Percentiles rank a stretch among this genome's conserved stretches.
Evolutionary conservation across 2,113 vertebrate species (phyloP).

Genomic region (Chaenocephalus aceratus): DNA sequence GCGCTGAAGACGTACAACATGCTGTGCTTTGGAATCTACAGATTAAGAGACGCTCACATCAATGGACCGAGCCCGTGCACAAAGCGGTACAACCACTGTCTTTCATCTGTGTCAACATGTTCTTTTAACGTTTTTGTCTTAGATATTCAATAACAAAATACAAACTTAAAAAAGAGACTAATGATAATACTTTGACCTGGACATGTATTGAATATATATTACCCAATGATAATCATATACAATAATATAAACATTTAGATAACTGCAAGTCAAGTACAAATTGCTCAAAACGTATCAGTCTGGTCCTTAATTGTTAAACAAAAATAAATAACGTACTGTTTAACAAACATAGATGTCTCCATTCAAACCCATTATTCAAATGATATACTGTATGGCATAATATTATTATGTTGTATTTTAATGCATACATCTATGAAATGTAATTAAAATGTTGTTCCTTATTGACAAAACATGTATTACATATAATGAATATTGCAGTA

Average conservation of each 20-base stretch:
- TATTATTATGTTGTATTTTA: not conserved
- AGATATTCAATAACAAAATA: not conserved
- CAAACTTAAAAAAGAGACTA: not conserved
- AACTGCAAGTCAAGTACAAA: not conserved
- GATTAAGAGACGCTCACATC: constrained; percentile 96
- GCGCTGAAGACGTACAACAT: constrained; percentile 99
- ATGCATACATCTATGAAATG: not conserved
- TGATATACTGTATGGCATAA: not conserved
- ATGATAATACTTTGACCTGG: not conserved
- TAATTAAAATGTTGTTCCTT: not conserved
- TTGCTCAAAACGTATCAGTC: not conserved
- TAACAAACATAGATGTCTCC: not conserved
- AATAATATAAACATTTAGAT: not conserved
- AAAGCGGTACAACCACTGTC: constrained; percentile 88
- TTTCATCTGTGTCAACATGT: not conserved
- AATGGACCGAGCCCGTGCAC: constrained; percentile 91
- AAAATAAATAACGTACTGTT: not conserved
- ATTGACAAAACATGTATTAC: not conserved
- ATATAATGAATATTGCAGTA: not conserved
- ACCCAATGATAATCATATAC: not conserved
- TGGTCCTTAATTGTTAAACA: not conserved
- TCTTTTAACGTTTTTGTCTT: not conserved
- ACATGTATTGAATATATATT: not conserved
- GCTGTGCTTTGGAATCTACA: constrained; percentile 99
- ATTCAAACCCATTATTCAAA: not conserved